phyloP scores from a whole-genome alignment of 1,140 invertebrate genomes.

The Rhagoletis pomonella region DNA sequence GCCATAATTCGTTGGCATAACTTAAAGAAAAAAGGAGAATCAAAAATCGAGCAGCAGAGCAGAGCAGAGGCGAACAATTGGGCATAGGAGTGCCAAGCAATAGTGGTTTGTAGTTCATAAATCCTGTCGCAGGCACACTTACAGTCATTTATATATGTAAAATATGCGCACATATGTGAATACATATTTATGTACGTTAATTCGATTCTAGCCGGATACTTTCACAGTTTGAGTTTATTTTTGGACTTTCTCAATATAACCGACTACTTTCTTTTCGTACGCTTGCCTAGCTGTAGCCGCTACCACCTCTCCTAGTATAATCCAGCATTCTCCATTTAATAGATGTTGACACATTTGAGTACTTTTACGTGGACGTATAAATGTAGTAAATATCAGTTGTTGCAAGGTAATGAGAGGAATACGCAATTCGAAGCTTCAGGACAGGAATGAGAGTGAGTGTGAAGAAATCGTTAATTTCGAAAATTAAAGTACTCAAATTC shows the following conservation, averaged over 20 bases:
- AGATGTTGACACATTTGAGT: conserved; percentile 13
- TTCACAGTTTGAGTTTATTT: too few relatives aligned
- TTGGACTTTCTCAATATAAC: too few relatives aligned
- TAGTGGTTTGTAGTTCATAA: conserved; percentile 11
- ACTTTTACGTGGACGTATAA: background rate
- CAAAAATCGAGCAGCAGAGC: too few relatives aligned
- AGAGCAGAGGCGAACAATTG: background rate
- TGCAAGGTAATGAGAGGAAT: background rate
- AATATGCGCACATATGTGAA: too few relatives aligned
- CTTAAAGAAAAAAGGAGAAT: background rate
- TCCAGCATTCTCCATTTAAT: conserved; percentile 20
- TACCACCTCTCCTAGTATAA: background rate
- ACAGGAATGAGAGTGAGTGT: background rate
- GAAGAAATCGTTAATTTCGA: background rate
- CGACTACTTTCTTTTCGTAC: background rate
- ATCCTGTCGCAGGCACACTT: background rate
- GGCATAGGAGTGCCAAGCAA: background rate
- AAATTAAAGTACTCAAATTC: background rate
- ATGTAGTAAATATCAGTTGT: background rate
- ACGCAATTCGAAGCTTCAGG: background rate
- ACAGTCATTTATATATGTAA: background rate
- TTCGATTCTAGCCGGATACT: background rate
- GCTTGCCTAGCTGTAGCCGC: background rate
- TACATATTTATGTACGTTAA: too few relatives aligned
- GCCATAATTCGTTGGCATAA: too few relatives aligned